phyloP scores from a whole-genome alignment of 1,140 invertebrate genomes.

The Linepithema humile region DNA sequence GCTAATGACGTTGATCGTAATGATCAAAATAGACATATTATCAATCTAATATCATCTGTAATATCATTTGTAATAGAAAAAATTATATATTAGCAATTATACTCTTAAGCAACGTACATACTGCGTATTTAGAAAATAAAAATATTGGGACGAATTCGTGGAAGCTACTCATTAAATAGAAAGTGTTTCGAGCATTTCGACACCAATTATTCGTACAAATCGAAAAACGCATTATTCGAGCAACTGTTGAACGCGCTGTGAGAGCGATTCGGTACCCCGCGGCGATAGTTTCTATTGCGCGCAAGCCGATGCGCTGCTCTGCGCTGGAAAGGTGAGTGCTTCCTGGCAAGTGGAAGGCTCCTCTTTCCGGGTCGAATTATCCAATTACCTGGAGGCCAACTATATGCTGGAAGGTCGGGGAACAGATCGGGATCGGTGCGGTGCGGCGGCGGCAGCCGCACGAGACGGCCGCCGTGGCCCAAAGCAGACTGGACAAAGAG shows the following conservation, averaged over 20 bases:
- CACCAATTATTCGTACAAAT: neutral
- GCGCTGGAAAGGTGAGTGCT: slow-evolving; percentile 46
- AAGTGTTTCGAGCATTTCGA: neutral
- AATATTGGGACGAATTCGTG: too few species aligned
- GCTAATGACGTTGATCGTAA: neutral
- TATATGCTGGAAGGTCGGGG: slow-evolving; percentile 56
- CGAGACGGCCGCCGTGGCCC: slow-evolving; percentile 78
- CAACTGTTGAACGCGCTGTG: slow-evolving; percentile 20
- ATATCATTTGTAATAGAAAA: too few species aligned
- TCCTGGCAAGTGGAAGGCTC: slow-evolving; percentile 33
- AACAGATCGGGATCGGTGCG: slow-evolving; percentile 63
- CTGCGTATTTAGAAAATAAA: too few species aligned
- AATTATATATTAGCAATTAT: too few species aligned
- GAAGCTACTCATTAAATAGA: neutral
- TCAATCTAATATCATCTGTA: too few species aligned
- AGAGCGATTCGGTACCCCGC: neutral
- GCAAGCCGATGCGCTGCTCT: slow-evolving; percentile 33
- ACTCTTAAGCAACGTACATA: too few species aligned
- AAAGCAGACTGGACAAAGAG: slow-evolving; percentile 83
- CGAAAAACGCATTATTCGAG: neutral
- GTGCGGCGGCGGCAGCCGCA: slow-evolving; percentile 32
- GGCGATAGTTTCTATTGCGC: slow-evolving; percentile 1
- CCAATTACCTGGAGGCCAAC: slow-evolving; percentile 71
- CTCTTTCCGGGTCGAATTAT: slow-evolving; percentile 71
- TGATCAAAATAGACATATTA: neutral